A percentile compares a stretch with the other conserved stretches of the same genome.
Evolutionary conservation across 2,888 invertebrate genomes (phyloP).

Genomic region (Ceratothoa steindachneri): DNA sequence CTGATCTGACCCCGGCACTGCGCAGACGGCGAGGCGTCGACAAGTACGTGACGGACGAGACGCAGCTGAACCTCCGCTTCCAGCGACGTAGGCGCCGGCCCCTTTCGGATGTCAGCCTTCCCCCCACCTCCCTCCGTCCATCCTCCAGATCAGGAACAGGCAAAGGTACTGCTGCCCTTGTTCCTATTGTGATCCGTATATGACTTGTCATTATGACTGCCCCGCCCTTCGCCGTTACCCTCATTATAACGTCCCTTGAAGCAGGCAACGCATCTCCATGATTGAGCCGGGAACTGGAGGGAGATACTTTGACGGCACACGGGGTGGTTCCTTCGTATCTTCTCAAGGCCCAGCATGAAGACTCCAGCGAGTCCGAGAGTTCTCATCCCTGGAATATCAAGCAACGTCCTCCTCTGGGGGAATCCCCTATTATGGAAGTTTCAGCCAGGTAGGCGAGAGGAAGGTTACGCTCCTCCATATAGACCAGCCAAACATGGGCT

Average conservation of each 20-base stretch:
- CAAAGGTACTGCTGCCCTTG: not conserved
- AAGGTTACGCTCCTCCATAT: too few relatives aligned
- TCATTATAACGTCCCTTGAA: not conserved
- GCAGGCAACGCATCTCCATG: slow-evolving; percentile 46
- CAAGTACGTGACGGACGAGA: slow-evolving; percentile 79
- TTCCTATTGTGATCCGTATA: not conserved
- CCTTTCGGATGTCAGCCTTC: slow-evolving; percentile 53
- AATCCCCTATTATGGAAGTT: slow-evolving; percentile 45
- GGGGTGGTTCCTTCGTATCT: slow-evolving; percentile 45
- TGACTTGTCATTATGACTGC: too few relatives aligned
- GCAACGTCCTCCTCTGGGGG: slow-evolving; percentile 43
- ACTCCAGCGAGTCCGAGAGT: slow-evolving; percentile 46
- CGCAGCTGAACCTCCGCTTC: slow-evolving; percentile 75
- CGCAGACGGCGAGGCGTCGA: slow-evolving; percentile 68
- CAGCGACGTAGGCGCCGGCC: slow-evolving; percentile 61
- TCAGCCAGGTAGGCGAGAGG: slow-evolving; percentile 34
- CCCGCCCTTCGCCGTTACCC: too few relatives aligned
- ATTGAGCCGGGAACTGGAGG: slow-evolving; percentile 45
- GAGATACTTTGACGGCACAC: slow-evolving; percentile 39
- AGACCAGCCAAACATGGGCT: not conserved
- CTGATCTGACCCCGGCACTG: slow-evolving; percentile 63
- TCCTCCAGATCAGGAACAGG: slow-evolving; percentile 49
- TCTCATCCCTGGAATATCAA: slow-evolving; percentile 33
- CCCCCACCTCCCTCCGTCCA: slow-evolving; percentile 55
- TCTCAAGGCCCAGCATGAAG: slow-evolving; percentile 45